Percentiles rank a stretch among this genome's conserved stretches.
These are phyloP conservation scores for Cyprinodon diabolis DNA, from an alignment of 2,797 vertebrate species.

Conservation along the genomic window DNA sequence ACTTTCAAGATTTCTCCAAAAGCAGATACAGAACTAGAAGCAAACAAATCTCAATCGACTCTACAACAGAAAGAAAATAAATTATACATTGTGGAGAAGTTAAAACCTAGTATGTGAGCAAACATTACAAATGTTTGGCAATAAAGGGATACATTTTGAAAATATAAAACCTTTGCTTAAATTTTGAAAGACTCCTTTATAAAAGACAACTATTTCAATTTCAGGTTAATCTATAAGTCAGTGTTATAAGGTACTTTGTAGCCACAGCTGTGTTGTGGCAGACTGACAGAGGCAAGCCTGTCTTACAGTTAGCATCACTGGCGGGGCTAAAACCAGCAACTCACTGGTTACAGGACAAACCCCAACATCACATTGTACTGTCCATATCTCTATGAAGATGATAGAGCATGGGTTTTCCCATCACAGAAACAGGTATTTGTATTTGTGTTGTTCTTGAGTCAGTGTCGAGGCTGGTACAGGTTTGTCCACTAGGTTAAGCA, in stretches of 20 bases:
- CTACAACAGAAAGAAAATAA: no score
- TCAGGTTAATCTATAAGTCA: not conserved
- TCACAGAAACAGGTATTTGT: not conserved
- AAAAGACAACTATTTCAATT: not conserved
- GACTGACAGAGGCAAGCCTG: no score
- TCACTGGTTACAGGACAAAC: no score
- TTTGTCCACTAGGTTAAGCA: conserved; percentile 1
- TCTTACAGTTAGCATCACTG: no score
- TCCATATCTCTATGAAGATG: not conserved
- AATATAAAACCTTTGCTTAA: not conserved
- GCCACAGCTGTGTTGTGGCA: no score
- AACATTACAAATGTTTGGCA: not conserved
- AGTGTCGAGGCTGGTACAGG: not conserved
- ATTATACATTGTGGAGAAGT: not conserved
- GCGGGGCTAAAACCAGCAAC: no score
- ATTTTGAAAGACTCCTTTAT: not conserved
- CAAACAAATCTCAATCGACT: no score
- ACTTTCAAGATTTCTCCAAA: not conserved
- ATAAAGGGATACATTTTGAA: not conserved
- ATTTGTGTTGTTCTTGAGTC: not conserved
- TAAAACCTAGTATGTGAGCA: not conserved
- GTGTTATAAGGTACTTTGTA: no score
- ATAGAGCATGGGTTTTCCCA: not conserved
- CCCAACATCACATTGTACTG: not conserved
- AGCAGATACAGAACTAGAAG: no score